Evolutionary conservation across 23 tunicate species (phyloP).

Genomic region (Corella eumyota): DNA sequence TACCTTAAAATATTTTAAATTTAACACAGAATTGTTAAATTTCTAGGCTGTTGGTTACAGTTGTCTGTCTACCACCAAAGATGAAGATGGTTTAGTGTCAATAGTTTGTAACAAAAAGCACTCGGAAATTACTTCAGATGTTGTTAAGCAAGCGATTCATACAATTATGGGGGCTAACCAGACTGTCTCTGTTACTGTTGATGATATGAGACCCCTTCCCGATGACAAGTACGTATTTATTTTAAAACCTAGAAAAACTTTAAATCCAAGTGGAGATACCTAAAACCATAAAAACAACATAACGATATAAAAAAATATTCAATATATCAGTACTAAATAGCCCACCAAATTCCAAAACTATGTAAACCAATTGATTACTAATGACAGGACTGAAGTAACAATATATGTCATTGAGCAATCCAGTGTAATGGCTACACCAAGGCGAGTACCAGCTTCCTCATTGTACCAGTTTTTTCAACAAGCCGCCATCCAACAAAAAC

Average conservation of each 20-base stretch:
- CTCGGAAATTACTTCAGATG: conserved; percentile 18
- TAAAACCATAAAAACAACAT: too few species aligned
- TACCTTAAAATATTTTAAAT: too few species aligned
- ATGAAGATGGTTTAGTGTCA: conserved; percentile 67
- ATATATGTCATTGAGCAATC: conserved; percentile 85
- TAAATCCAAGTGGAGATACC: too few species aligned
- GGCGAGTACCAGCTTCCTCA: conserved; percentile 72
- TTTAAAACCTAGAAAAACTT: too few species aligned
- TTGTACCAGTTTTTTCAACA: conserved; percentile 56
- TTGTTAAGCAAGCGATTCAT: conserved; percentile 52
- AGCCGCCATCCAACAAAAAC: conserved; percentile 35
- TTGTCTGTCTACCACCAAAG: conserved; percentile 76
- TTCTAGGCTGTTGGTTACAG: conserved; percentile 90
- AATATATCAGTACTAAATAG: too few species aligned
- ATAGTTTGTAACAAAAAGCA: conserved; percentile 45
- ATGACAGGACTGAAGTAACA: conserved; percentile 76
- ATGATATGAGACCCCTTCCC: conserved; percentile 43
- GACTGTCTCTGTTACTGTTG: conserved; percentile 45
- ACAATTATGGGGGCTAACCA: conserved; percentile 53
- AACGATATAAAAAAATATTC: too few species aligned
- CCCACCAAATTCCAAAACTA: too few species aligned
- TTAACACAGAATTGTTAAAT: too few species aligned
- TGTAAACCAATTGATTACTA: too few species aligned
- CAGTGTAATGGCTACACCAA: conserved; percentile 49
- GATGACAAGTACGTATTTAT: conserved; percentile 47